phyloP scores from a whole-genome alignment of 2,113 vertebrate species.

The Gallinago paraguaiae region DNA sequence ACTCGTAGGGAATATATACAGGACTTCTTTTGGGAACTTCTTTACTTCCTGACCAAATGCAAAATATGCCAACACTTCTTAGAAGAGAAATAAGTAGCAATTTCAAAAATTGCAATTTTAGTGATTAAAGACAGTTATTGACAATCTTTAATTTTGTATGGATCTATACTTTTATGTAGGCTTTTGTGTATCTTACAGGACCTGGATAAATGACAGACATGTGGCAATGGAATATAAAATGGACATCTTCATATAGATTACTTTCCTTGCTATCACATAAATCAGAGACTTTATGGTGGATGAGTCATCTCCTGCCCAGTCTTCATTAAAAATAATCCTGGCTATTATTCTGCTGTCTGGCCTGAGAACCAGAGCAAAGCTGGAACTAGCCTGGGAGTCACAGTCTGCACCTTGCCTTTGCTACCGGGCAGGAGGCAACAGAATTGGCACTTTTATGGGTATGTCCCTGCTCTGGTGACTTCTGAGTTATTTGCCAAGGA shows the following conservation, averaged over 20 bases:
- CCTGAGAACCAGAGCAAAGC: not conserved
- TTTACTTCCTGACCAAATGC: not conserved
- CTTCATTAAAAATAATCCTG: not conserved
- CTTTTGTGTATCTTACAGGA: not conserved
- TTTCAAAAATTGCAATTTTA: not conserved
- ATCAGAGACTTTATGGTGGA: not conserved
- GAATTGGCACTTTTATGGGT: not conserved
- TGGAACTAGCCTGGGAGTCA: not conserved
- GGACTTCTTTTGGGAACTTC: not conserved
- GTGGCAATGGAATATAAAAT: not conserved
- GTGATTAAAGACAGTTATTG: not conserved
- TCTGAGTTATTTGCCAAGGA: not conserved
- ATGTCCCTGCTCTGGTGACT: not conserved
- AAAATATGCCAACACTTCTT: not conserved
- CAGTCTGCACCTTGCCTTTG: not conserved
- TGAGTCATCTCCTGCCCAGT: not conserved
- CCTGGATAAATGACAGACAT: not conserved
- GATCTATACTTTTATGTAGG: not conserved
- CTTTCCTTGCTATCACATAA: not conserved
- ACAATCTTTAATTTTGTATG: not conserved
- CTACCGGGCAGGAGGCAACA: not conserved
- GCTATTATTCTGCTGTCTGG: not conserved
- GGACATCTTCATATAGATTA: not conserved
- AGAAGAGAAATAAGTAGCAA: not conserved
- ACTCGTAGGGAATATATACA: not conserved